phyloP scores from a whole-genome alignment of 2,888 invertebrate genomes.

The Eudemis profundana region DNA sequence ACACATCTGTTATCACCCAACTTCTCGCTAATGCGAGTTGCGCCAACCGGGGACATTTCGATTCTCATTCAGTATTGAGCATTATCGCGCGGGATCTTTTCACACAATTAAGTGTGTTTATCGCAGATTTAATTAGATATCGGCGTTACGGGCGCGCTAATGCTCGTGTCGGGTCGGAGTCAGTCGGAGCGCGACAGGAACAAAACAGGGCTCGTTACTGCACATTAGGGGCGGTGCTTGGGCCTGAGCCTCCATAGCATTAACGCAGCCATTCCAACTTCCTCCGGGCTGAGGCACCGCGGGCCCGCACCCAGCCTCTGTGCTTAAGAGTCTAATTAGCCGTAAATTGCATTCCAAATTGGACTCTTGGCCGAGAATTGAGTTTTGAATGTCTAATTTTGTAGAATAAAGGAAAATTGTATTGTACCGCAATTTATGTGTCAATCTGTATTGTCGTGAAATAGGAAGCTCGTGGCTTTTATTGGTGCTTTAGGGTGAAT shows the following conservation, averaged over 20 bases:
- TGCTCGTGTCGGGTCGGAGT: constrained; percentile 34
- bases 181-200: constrained; percentile 51
- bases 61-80: constrained; percentile 5
- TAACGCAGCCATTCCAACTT: constrained; percentile 66
- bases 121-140: constrained; percentile 37
- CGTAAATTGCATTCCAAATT: constrained; percentile 80
- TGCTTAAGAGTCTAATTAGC: constrained; percentile 80
- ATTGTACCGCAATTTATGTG: constrained; percentile 70
- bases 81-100: constrained; percentile 31
- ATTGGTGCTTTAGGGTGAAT: constrained; percentile 25
- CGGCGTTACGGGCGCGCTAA: constrained; percentile 30
- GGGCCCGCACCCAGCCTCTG: constrained; percentile 62
- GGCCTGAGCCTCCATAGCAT: constrained; percentile 40
- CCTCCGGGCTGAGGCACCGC: constrained; percentile 55
- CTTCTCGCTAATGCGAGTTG: constrained; percentile 19
- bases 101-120: constrained; percentile 39
- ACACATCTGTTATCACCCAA: constrained; percentile 11
- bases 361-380: constrained; percentile 76
- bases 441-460: constrained; percentile 67
- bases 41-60: constrained; percentile 4
- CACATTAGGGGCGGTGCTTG: constrained; percentile 57
- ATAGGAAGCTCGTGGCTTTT: constrained; percentile 51
- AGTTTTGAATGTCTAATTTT: constrained; percentile 80
- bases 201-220: constrained; percentile 63
- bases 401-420: constrained; percentile 73